Conservation (phyloP, 1,140 invertebrate genomes). For the Caenorhabditis briggsae region DNA sequence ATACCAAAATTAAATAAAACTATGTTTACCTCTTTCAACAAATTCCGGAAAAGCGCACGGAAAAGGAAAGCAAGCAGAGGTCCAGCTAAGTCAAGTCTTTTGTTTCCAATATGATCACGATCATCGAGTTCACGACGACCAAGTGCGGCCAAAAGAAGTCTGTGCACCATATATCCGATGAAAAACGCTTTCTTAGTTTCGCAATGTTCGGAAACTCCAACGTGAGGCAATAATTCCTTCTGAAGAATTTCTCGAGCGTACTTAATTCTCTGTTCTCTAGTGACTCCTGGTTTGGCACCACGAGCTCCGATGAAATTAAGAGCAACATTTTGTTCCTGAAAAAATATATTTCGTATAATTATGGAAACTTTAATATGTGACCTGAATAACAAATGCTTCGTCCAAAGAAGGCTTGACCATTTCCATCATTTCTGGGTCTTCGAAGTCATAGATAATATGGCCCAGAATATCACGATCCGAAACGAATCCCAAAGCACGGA, state of each 20-base stretch:
- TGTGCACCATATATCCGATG: constrained; percentile 95
- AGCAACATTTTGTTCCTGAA: constrained; percentile 97
- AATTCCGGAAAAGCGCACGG: constrained; percentile 90
- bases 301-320: constrained; percentile 96
- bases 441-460: constrained; percentile 98
- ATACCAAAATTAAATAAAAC: too few relatives aligned
- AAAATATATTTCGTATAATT: constrained; percentile 11
- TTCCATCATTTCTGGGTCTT: constrained; percentile 99
- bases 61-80: constrained; percentile 95
- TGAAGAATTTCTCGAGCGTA: constrained; percentile 98
- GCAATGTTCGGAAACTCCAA: constrained; percentile 97
- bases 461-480: constrained; percentile 98
- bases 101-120: constrained; percentile 99
- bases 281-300: constrained; percentile 95
- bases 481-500: constrained; percentile 94
- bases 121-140: constrained; percentile 95
- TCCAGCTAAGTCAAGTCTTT: constrained; percentile 94
- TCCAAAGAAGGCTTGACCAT: constrained; percentile 98
- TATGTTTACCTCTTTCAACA: constrained; percentile 85
- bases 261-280: constrained; percentile 97
- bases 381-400: constrained; percentile 94
- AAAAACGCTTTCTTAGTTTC: constrained; percentile 94
- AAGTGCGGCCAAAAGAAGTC: constrained; percentile 91
- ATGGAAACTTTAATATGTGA: neutral
- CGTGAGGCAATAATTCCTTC: constrained; percentile 99